A percentile compares a stretch with the other conserved stretches of the same genome.
These are phyloP conservation scores for Drosophila varians DNA, from an alignment of 1,140 invertebrate species.

Conservation along the genomic window DNA sequence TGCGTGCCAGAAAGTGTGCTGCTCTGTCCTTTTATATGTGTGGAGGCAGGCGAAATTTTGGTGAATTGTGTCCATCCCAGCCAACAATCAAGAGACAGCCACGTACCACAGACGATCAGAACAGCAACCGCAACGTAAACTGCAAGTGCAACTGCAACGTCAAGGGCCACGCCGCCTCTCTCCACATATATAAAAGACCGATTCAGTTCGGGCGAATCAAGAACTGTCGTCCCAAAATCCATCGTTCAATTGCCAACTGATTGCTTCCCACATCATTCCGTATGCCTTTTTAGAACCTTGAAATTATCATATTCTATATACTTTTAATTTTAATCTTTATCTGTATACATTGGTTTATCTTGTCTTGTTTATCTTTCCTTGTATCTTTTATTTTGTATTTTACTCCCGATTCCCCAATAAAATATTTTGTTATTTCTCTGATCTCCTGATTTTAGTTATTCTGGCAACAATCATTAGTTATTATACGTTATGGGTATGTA, in stretches of 20 bases:
- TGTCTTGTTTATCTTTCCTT: constrained; percentile 9
- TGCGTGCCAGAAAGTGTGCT: constrained; percentile 56
- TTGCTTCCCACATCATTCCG: constrained; percentile 84
- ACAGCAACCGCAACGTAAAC: constrained; percentile 1
- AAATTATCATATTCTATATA: constrained; percentile 65
- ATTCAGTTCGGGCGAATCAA: constrained; percentile 33
- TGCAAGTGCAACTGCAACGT: constrained; percentile 8
- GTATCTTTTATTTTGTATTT: constrained; percentile 41
- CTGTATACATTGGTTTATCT: constrained; percentile 27
- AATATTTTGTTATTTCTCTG: constrained; percentile 16
- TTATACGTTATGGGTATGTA: constrained; percentile 63
- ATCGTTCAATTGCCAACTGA: constrained; percentile 83
- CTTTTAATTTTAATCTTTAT: constrained; percentile 32
- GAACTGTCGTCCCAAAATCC: constrained; percentile 58
- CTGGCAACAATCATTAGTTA: constrained; percentile 67
- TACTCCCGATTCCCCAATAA: constrained; percentile 36
- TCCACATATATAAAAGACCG: constrained; percentile 68
- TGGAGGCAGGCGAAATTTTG: constrained; percentile 38
- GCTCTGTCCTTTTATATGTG: constrained; percentile 80
- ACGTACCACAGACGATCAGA: constrained; percentile 12
- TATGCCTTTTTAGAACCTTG: constrained; percentile 83
- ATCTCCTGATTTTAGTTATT: constrained; percentile 18
- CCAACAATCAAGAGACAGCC: constrained; percentile 60
- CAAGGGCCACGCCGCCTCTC: constrained; percentile 37
- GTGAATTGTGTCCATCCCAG: constrained; percentile 40